Evolutionary conservation across 1,140 invertebrate species (phyloP), one percentile per base, ranked within the genome.

Genomic region (Pristionchus pacificus): DNA sequence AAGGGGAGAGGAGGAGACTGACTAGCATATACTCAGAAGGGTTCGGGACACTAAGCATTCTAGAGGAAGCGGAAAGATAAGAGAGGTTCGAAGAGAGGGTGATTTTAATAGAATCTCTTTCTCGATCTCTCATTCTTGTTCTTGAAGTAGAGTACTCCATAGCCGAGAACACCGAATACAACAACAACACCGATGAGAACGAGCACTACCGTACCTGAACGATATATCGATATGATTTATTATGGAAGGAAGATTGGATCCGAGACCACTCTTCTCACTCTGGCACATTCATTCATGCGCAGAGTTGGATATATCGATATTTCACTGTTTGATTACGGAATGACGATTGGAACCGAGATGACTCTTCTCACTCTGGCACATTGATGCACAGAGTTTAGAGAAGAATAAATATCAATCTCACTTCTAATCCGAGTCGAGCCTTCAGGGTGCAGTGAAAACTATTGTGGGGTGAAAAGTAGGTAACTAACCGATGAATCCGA

Each of bases 181-280:
- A 80, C 80, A 65, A 76, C 78, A 31, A 83, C 71, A n/a, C 68
- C 80, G 58, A 83, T 70, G 68, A 82, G 69, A 13, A 83, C 65
- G 19, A 82, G 68, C 19, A 81, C 62, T 10, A 76, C 76, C 15
- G 80, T 83, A 14, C 78, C 38, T 49, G 38, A 19, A 49, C 6
- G 38, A n/a, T n/a, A n/a, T n/a, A n/a, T n/a, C n/a, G n/a, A n/a
- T n/a, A n/a, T n/a, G n/a, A n/a, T n/a, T n/a, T n/a, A n/a, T n/a
- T n/a, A n/a, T n/a, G n/a, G n/a, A n/a, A n/a, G n/a, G n/a, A n/a
- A n/a, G n/a, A n/a, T n/a, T n/a, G n/a, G n/a, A n/a, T n/a, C n/a
- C n/a, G n/a, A n/a, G n/a, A n/a, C n/a, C n/a, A n/a, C n/a, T n/a
- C n/a, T n/a, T n/a, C n/a, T n/a, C n/a, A n/a, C n/a, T n/a, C n/a